These are phyloP conservation scores for Drosophila putrida DNA, from an alignment of 2,888 invertebrate genomes.

Conservation along the genomic window DNA sequence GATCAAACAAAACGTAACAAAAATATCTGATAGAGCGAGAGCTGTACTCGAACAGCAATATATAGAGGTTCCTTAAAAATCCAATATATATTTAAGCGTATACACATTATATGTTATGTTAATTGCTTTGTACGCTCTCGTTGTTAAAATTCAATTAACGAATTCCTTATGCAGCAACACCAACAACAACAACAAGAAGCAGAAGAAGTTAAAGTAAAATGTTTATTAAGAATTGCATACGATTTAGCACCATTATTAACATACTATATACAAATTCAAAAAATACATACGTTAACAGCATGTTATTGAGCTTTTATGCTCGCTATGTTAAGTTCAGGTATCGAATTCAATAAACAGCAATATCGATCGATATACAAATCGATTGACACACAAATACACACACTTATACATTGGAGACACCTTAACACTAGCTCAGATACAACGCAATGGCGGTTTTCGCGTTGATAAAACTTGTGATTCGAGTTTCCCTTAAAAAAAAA, in stretches of 20 bases:
- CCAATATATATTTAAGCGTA: not conserved
- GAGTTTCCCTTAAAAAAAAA: constrained; percentile 27
- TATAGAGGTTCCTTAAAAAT: not conserved
- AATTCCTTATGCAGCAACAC: not conserved
- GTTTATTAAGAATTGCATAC: constrained; percentile 3
- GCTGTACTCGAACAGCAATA: constrained; percentile 1
- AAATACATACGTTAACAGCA: constrained; percentile 31
- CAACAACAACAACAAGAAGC: not conserved
- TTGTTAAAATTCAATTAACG: constrained; percentile 12
- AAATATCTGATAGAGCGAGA: constrained; percentile 9
- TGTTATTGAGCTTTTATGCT: constrained; percentile 16
- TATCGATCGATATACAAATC: constrained; percentile 8
- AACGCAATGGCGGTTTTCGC: constrained; percentile 46
- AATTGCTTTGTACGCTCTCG: constrained; percentile 7
- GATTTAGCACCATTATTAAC: constrained; percentile 6
- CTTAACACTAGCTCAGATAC: constrained; percentile 44
- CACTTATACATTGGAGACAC: constrained; percentile 13
- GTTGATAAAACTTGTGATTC: constrained; percentile 53
- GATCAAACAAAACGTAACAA: not conserved
- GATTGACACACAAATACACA: constrained; percentile 15
- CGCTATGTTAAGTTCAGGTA: constrained; percentile 26
- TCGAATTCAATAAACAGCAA: constrained; percentile 21
- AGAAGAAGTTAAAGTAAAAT: too few species aligned
- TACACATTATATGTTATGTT: constrained; percentile 12
- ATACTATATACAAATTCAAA: constrained; percentile 4